Conservation (phyloP, 2,888 invertebrate genomes). For the Drosophila anomelani region DNA sequence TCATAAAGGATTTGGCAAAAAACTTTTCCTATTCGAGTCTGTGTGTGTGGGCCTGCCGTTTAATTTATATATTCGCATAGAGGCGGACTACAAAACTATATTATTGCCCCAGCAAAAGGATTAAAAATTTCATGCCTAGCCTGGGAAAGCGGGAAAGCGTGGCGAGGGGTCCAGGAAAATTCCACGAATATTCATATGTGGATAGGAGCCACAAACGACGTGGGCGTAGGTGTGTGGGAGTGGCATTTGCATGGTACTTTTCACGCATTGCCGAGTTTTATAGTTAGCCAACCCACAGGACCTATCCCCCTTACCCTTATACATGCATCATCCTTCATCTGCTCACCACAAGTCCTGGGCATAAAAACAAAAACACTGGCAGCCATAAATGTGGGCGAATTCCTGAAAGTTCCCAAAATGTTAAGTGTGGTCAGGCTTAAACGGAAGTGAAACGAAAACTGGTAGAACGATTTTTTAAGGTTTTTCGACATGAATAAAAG, state of each 20-base stretch:
- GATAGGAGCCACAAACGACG: slow-evolving; percentile 8
- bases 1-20: slow-evolving; percentile 77
- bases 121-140: slow-evolving; percentile 73
- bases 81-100: slow-evolving; percentile 52
- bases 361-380: slow-evolving; percentile 56
- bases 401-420: slow-evolving; percentile 45
- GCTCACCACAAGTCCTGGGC: slow-evolving; percentile 44
- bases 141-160: slow-evolving; percentile 8
- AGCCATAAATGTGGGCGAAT: slow-evolving; percentile 52
- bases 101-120: slow-evolving; percentile 75
- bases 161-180: slow-evolving; percentile 16
- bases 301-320: neutral
- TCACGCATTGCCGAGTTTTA: slow-evolving; percentile 73
- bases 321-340: slow-evolving; percentile 24
- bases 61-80: slow-evolving; percentile 65
- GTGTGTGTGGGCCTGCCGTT: slow-evolving; percentile 50
- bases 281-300: slow-evolving; percentile 52
- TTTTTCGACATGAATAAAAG: neutral
- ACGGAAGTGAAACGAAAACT: slow-evolving; percentile 2
- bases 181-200: slow-evolving; percentile 30
- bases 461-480: slow-evolving; percentile 11
- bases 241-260: slow-evolving; percentile 61
- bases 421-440: slow-evolving; percentile 14
- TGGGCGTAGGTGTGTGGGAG: slow-evolving; percentile 37
- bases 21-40: slow-evolving; percentile 52